These are phyloP conservation scores for Torymus texanus DNA, from an alignment of 2,888 invertebrate genomes.

Conservation along the genomic window DNA sequence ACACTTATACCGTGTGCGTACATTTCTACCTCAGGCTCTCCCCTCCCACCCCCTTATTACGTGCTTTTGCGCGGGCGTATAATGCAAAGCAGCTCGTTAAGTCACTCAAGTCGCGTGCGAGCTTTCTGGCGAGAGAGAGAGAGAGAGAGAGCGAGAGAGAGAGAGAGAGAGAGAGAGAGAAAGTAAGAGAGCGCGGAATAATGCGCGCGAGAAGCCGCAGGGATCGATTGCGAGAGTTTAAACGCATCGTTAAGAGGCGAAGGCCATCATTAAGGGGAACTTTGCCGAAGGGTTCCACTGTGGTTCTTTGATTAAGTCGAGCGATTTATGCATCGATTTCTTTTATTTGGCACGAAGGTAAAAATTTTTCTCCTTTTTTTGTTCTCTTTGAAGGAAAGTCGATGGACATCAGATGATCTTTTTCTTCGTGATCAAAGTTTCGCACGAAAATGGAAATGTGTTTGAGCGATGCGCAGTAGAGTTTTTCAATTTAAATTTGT, in stretches of 20 bases:
- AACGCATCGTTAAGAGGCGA: constrained; percentile 44
- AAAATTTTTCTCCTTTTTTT: no score
- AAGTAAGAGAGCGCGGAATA: not conserved
- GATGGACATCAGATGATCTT: no score
- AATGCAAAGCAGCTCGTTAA: constrained; percentile 73
- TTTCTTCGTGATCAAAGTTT: no score
- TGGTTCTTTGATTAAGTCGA: constrained; percentile 38
- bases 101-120: constrained; percentile 64
- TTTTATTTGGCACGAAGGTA: not conserved
- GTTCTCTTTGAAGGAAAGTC: no score
- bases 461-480: no score
- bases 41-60: not conserved
- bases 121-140: constrained; percentile 17
- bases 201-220: constrained; percentile 12
- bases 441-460: no score
- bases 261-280: constrained; percentile 46
- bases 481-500: no score
- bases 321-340: constrained; percentile 21
- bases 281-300: constrained; percentile 29
- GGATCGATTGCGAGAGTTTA: constrained; percentile 44
- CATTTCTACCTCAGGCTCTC: not conserved
- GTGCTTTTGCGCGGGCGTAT: not conserved
- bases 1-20: constrained; percentile 42
- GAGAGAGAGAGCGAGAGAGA: constrained; percentile 5
- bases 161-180: not conserved